Percentiles rank a stretch among this genome's conserved stretches.
Evolutionary conservation across 2,113 vertebrate genomes (phyloP).

Genomic region (Mormyrus iriodes): DNA sequence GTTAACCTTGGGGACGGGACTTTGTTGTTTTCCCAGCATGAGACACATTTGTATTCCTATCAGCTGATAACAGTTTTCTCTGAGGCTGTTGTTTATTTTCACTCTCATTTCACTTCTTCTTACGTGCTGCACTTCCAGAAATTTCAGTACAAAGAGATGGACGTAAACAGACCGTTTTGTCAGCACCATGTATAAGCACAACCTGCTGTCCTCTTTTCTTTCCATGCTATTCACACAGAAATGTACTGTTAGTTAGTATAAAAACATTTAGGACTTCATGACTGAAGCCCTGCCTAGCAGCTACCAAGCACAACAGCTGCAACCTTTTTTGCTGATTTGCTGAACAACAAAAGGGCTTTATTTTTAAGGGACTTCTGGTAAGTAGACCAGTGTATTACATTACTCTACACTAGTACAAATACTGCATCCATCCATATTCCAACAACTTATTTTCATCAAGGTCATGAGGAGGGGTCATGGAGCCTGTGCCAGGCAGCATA

Average conservation of each 20-base stretch:
- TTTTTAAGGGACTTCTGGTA: background rate
- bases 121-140: background rate
- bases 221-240: background rate
- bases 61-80: background rate
- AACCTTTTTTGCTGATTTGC: background rate
- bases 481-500: background rate
- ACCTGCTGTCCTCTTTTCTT: background rate
- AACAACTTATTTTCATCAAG: background rate
- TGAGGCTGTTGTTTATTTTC: background rate
- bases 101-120: background rate
- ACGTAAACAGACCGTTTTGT: background rate
- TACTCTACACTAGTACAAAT: background rate
- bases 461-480: background rate
- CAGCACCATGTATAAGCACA: background rate
- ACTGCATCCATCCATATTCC: background rate
- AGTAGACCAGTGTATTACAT: background rate
- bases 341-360: background rate
- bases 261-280: background rate
- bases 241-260: background rate
- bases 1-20: background rate
- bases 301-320: background rate
- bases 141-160: background rate
- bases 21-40: background rate
- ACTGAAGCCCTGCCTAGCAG: background rate
- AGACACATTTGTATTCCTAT: background rate